Evolutionary conservation across 2,888 invertebrate species (phyloP).

Genomic region (Amblyjoppa fuscipennis): DNA sequence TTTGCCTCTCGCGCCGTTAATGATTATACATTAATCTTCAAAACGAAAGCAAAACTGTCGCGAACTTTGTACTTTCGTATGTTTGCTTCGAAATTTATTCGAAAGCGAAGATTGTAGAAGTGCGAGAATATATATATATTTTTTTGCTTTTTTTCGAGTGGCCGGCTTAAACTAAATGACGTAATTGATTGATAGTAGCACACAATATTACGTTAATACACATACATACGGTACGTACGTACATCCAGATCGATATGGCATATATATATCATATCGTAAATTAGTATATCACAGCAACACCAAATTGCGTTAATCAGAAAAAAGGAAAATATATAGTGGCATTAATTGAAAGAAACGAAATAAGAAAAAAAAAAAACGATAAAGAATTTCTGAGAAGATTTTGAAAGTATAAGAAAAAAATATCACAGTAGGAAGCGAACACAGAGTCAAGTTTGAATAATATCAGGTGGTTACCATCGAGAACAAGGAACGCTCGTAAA

Average conservation of each 20-base stretch:
- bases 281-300: constrained; percentile 80
- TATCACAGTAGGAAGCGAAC: constrained; percentile 69
- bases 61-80: constrained; percentile 18
- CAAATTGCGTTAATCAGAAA: constrained; percentile 81
- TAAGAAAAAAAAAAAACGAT: constrained; percentile 57
- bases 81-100: constrained; percentile 23
- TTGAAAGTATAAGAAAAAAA: constrained; percentile 49
- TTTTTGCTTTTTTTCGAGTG: constrained; percentile 15
- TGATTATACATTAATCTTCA: constrained; percentile 16
- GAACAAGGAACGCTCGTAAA: constrained; percentile 64
- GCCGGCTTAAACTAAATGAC: constrained; percentile 64
- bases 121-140: constrained; percentile 53
- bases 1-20: constrained; percentile 33
- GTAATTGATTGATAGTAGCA: constrained; percentile 69
- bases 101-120: constrained; percentile 58
- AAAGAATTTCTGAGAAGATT: constrained; percentile 23
- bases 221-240: constrained; percentile 72
- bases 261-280: constrained; percentile 70
- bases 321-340: constrained; percentile 69
- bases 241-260: constrained; percentile 68
- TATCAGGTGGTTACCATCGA: constrained; percentile 63
- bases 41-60: constrained; percentile 22
- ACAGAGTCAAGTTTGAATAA: constrained; percentile 56
- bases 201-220: constrained; percentile 75
- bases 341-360: constrained; percentile 66